Base-by-base conservation (phyloP, 2,113 vertebrate species). In the Rhinichthys klamathensis region DNA sequence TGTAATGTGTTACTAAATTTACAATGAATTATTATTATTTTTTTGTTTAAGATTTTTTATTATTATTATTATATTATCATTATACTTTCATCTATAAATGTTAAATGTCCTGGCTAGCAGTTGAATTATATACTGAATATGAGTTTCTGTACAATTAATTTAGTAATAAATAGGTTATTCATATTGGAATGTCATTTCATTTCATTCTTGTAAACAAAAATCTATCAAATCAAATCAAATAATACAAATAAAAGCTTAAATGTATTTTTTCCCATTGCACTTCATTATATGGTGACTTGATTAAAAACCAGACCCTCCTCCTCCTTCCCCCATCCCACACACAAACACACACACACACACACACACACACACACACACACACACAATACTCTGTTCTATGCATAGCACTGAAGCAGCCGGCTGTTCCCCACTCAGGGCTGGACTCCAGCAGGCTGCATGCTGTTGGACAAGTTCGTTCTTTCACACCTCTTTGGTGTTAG, bases 401-500 rank as follows among this genome's bases (percentile, higher is more conserved):
- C 80, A 81, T 81, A 51, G 63, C 91, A 90, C 90, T 93, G 89
- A 84, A 86, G 82, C 87, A 84, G 84, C 84, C 84, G 92, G 91
- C 93, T 92, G 92, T 93, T 91, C 91, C 91, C 91, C 92, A 90
- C 93, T 92, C 92, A 90, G 93, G 91, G 91, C 92, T 92, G 92
- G 92, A 92, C 92, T 94, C 92, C 93, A 94, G 91, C 92, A 93
- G 93, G 92, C 92, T 94, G 91, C 87, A 90, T 93, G 92, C 92
- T 93, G 91, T 94, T 94, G 93, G 92, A 92, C 92, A 90, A 91
- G 90, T 92, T 91, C 90, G 90, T 93, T 92, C 92, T 94, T 94
- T 94, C 93, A 94, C 93, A 94, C 93, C 93, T 95, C 93, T 92
- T 87, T 92, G 88, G 91, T 94, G 93, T 92, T 93, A 94, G 91